Percentiles rank a stretch among this genome's conserved stretches.
phyloP scores from a whole-genome alignment of 2,888 invertebrate species.

The Eudasyphora cyanicolor region DNA sequence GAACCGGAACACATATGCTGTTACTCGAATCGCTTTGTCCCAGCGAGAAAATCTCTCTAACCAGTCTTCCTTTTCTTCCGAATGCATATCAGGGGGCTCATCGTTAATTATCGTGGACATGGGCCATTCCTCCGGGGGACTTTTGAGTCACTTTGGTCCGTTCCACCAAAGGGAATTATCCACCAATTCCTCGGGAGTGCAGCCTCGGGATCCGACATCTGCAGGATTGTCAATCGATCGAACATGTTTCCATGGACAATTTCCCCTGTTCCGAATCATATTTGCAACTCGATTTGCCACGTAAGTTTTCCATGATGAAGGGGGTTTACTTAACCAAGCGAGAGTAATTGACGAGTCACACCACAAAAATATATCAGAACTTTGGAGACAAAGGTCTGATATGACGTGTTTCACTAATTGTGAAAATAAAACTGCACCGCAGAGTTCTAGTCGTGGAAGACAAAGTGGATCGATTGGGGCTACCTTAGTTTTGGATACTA shows the following conservation, averaged over 20 bases:
- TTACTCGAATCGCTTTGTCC: too few relatives aligned
- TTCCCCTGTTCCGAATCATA: conserved; percentile 37
- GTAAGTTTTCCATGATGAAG: conserved; percentile 42
- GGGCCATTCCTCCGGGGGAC: conserved; percentile 36
- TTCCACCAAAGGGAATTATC: conserved; percentile 54
- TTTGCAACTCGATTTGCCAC: conserved; percentile 50
- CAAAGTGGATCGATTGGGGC: conserved; percentile 57
- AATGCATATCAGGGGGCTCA: not conserved
- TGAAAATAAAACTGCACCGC: conserved; percentile 57
- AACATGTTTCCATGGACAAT: conserved; percentile 50
- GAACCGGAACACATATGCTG: too few relatives aligned
- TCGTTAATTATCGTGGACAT: not conserved
- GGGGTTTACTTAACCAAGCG: conserved; percentile 27
- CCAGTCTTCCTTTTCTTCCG: not conserved
- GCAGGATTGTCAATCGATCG: too few relatives aligned
- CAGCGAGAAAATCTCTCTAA: not conserved
- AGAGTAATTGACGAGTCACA: conserved; percentile 30
- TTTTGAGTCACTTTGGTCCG: conserved; percentile 43
- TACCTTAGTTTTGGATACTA: conserved; percentile 58
- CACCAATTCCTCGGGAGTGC: conserved; percentile 35
- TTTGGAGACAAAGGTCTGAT: not conserved
- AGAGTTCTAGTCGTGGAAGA: conserved; percentile 56
- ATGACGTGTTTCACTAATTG: conserved; percentile 34
- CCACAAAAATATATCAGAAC: not conserved
- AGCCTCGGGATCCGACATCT: conserved; percentile 54